Percentiles rank a stretch among this genome's conserved stretches.
Conservation (phyloP, 2,797 vertebrate species). For the Sebastes miniatus region DNA sequence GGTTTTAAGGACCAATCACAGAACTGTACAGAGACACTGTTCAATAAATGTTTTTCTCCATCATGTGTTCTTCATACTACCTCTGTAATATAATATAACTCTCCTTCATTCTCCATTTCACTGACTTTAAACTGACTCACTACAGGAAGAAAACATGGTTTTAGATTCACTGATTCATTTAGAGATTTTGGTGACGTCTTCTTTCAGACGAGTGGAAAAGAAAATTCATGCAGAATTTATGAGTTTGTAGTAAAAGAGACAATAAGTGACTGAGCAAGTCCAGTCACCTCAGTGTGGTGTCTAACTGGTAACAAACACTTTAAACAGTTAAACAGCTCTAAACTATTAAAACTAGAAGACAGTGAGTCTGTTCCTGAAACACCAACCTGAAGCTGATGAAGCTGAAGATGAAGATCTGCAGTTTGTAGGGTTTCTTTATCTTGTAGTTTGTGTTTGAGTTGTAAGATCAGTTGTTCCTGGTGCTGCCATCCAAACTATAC, state of each 20-base stretch:
- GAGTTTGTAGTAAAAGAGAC: background rate
- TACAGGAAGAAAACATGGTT: no score
- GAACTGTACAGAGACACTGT: slow-evolving; percentile 19
- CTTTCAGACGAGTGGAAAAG: no score
- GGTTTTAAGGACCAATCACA: slow-evolving; percentile 32
- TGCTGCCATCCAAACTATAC: background rate
- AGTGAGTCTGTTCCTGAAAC: no score
- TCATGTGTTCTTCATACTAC: background rate
- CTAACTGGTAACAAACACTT: no score
- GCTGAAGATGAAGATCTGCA: no score
- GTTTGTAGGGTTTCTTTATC: background rate
- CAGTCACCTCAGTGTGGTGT: no score
- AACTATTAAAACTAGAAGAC: no score
- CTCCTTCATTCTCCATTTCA: background rate
- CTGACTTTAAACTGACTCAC: background rate
- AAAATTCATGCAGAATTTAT: background rate
- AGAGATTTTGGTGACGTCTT: no score
- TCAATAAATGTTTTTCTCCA: slow-evolving; percentile 31
- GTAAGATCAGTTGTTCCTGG: background rate
- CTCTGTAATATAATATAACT: background rate
- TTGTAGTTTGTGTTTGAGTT: background rate
- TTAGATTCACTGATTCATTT: no score
- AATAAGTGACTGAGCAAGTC: no score
- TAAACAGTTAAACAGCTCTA: no score
- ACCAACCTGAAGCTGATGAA: no score